Conservation (phyloP, 2,113 vertebrate genomes). For the Aspiorhynchus laticeps region DNA sequence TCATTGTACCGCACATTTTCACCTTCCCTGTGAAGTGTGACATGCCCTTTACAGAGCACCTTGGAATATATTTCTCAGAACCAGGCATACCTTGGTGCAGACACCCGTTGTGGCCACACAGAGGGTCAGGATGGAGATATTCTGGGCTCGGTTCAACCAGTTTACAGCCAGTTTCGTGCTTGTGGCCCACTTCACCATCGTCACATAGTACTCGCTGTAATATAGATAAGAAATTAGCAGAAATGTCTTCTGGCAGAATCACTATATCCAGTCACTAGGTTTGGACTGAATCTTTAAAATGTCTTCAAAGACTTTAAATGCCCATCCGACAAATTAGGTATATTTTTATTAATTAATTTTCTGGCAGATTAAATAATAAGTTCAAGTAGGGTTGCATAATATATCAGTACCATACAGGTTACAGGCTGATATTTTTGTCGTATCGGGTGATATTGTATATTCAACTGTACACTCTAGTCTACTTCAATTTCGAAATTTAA, state of each 20-base stretch:
- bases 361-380: too few species aligned
- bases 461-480: too few species aligned
- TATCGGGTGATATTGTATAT: too few species aligned
- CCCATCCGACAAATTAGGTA: background rate
- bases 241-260: background rate
- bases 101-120: slow-evolving; percentile 95
- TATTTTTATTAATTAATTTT: too few species aligned
- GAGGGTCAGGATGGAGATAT: slow-evolving; percentile 92
- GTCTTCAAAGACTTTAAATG: background rate
- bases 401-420: too few species aligned
- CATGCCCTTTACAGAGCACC: background rate
- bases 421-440: too few species aligned
- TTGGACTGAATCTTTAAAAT: slow-evolving; percentile 26
- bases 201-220: slow-evolving; percentile 91
- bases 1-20: background rate
- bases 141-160: slow-evolving; percentile 97
- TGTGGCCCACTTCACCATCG: slow-evolving; percentile 98
- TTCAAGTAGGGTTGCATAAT: too few species aligned
- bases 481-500: too few species aligned
- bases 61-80: background rate
- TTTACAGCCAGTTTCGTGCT: slow-evolving; percentile 95
- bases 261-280: too few species aligned
- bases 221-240: slow-evolving; percentile 35
- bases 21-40: background rate
- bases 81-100: slow-evolving; percentile 87